phyloP scores from a whole-genome alignment of 2,113 vertebrate species.

The Polyodon spathula region DNA sequence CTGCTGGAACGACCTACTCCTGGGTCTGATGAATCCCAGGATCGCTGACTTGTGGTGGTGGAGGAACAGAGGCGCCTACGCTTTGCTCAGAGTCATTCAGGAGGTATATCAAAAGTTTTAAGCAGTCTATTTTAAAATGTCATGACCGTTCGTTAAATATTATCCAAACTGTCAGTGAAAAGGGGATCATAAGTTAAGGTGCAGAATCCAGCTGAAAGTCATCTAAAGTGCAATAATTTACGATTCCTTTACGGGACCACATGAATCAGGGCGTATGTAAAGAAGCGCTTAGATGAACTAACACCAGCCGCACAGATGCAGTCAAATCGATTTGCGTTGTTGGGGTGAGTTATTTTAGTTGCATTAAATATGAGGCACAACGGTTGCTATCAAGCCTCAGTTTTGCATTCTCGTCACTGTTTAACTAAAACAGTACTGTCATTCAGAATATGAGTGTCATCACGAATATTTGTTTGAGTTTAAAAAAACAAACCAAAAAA shows the following conservation, averaged over 20 bases:
- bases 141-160: conserved; percentile 42
- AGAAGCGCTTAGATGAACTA: conserved; percentile 17
- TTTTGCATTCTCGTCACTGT: too few relatives aligned
- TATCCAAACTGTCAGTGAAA: conserved; percentile 44
- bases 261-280: conserved; percentile 28
- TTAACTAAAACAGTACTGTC: too few relatives aligned
- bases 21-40: conserved; percentile 18
- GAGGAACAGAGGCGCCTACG: conserved; percentile 8
- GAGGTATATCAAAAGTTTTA: background rate
- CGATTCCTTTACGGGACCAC: conserved; percentile 4
- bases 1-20: conserved; percentile 12
- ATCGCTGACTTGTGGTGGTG: conserved; percentile 17
- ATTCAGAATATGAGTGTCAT: too few relatives aligned
- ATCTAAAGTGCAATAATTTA: conserved; percentile 18
- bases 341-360: conserved; percentile 23
- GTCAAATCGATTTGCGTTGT: conserved; percentile 39
- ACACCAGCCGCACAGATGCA: conserved; percentile 18
- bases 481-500: too few relatives aligned
- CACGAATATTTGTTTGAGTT: too few relatives aligned
- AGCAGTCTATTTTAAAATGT: background rate
- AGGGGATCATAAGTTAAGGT: conserved; percentile 34
- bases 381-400: too few relatives aligned
- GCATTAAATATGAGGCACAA: too few relatives aligned
- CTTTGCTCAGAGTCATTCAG: conserved; percentile 13
- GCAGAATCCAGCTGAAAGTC: conserved; percentile 41